A percentile compares a stretch with the other conserved stretches of the same genome.
These are phyloP conservation scores for Neoseiulus cucumeris DNA, from an alignment of 1,140 invertebrate genomes.

Conservation along the genomic window DNA sequence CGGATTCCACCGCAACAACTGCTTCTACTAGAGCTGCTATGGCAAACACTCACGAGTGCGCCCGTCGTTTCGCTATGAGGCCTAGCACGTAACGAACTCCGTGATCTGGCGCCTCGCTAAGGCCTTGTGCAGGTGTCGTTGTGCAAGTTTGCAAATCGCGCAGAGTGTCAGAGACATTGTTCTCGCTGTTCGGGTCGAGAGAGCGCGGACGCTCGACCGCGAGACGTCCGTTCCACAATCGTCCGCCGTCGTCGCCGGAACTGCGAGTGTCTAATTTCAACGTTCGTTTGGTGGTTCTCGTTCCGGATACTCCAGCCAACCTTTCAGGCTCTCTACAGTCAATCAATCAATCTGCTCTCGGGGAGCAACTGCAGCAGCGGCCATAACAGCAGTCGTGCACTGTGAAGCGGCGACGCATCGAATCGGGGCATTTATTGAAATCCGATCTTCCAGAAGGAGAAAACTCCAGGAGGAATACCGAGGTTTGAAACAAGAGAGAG, in stretches of 20 bases:
- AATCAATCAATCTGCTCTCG: not conserved
- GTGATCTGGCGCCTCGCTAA: conserved; percentile 15
- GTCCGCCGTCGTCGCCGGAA: conserved; percentile 37
- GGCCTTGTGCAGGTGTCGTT: conserved; percentile 20
- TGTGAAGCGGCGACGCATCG: no score
- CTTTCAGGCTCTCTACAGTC: not conserved
- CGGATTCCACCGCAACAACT: not conserved
- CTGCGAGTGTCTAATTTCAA: conserved; percentile 34
- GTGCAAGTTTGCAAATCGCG: conserved; percentile 16
- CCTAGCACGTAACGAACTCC: no score
- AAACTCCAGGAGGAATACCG: not conserved
- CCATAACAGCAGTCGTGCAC: no score
- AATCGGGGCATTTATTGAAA: no score
- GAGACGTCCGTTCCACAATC: no score
- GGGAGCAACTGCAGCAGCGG: no score
- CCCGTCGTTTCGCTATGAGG: conserved; percentile 14
- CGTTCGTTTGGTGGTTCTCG: not conserved
- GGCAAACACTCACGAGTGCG: not conserved
- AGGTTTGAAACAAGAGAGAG: no score
- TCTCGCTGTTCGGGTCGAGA: no score
- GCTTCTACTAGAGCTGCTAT: no score
- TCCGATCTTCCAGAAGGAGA: not conserved
- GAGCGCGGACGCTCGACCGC: no score
- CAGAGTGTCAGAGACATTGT: no score
- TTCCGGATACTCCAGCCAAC: no score